Percentiles rank a stretch among this genome's conserved stretches.
Conservation (phyloP, 2,113 vertebrate genomes). For the Stegostoma tigrinum region DNA sequence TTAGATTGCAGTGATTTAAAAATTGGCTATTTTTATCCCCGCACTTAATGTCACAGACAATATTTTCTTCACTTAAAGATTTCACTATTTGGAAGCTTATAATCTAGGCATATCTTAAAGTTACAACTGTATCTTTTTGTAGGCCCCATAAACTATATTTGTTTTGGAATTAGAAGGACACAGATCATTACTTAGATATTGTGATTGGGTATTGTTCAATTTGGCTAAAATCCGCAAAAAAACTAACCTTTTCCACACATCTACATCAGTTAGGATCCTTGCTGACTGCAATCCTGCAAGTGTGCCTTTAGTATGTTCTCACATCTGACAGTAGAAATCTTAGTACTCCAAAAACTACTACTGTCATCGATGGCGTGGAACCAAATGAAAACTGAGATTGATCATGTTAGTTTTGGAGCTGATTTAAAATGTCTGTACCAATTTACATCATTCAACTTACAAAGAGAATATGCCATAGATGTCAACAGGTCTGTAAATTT, state of each 20-base stretch:
- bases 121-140: background rate
- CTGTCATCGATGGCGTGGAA: background rate
- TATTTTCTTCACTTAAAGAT: background rate
- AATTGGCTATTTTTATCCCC: slow-evolving; percentile 29
- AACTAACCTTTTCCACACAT: background rate
- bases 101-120: background rate
- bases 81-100: background rate
- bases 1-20: slow-evolving; percentile 22
- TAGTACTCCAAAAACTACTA: background rate
- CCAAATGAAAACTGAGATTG: background rate
- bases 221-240: background rate
- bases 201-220: background rate
- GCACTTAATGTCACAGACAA: slow-evolving; percentile 6
- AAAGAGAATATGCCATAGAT: background rate
- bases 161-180: background rate
- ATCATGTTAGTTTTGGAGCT: background rate
- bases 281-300: background rate
- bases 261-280: background rate
- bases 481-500: background rate
- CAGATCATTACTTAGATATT: background rate
- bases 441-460: background rate
- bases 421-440: background rate
- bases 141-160: background rate
- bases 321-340: background rate
- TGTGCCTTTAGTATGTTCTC: background rate